Base-by-base conservation (phyloP, 2,113 vertebrate species). In the Poeciliopsis occidentalis region DNA sequence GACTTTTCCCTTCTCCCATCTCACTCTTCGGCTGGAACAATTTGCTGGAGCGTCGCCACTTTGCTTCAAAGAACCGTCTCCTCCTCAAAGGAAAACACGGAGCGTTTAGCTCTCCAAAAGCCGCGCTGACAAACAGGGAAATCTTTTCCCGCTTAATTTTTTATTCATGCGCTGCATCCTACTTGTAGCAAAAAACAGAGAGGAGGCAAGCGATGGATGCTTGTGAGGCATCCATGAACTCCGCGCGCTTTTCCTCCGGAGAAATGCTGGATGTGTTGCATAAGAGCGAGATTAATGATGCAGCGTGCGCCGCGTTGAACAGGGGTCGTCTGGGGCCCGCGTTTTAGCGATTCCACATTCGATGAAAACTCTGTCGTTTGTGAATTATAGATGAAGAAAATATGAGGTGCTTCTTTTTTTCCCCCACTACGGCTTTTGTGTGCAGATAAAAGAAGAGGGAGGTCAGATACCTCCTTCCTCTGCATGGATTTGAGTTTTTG, bases 211-310 rank as follows among this genome's bases (percentile, higher is more conserved):
- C 82, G 66, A 76, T 85, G 80, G 81, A 78, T 85, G 67, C 39
- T 26, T 77, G 75, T 60, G 27, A 71, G 65, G 66, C 70, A 71
- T 72, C 47, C 60, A 37, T 31, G 2, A 78, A 31, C 29, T 44
- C 41, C 12, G 44, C 67, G 75, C 44, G 4, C 0, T 34, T 79
- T 37, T 78, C 24, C 82, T 63, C 54, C 2, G 65, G 84, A 64
- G 75, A 65, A 57, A 64, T 1, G 19, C 39, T 13, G 63, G 41
- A 51, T 15, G 32, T 80, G 78, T 87, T 87, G 70, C 64, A 10
- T 88, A 80, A 90, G 66, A 79, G 60, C 7, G 24, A 41, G 44
- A 69, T 80, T 87, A 79, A 85, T 80, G 84, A 87, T 89, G 71
- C 75, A 82, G 71, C 60, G 19, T 69, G 75, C 69, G 68, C 66